Base-by-base conservation (phyloP, 2,797 vertebrate genomes). In the Intellagama lesueurii region DNA sequence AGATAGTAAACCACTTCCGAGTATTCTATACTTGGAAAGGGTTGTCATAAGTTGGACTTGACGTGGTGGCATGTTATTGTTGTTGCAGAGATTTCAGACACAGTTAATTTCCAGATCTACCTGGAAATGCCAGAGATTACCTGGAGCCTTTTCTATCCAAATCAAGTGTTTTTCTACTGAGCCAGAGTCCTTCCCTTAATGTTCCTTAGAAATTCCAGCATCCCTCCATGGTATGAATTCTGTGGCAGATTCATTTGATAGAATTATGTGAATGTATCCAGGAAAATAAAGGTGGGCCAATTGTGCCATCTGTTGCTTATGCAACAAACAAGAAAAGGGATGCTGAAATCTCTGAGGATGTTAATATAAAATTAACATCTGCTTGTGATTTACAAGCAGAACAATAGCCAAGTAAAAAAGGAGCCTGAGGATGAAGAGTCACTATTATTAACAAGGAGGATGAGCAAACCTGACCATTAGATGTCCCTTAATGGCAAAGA, bases 301-400 rank as follows among this genome's bases (percentile, higher is more conserved):
- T 85, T 87, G 78, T 40, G 32, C 90, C 92, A 92, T 92, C 92
- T 95, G 94, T 88, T 90, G 81, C 40, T 0, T 83, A 30, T 66
- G 83, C 85, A 84, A 91, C 88, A 84, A 83, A 69, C 47, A 44
- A 83, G 26, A 47, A 69, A 30, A 69, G 14, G 12, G 30, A 35
- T 68, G 40, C 26, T 83, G 81, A 44, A 52, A 56, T 79, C 89
- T 85, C 24, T 85, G 24, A 49, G 66, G 79, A 1, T 0, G 0
- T 86, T 84, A 81, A 7, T 76, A 22, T 1, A 52, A 91, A 52
- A 26, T 44, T 75, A 40, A 40, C 40, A 40, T 40, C 40, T 40
- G 40, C 40, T 40, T 40, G 86, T 56, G 72, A 5, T 93, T 75
- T 91, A 87, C 86, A 73, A 87, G 73, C 0, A 2, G 35, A 68